A percentile compares a stretch with the other conserved stretches of the same genome.
phyloP scores from a whole-genome alignment of 2,797 vertebrate species.

The Ibycter americanus region DNA sequence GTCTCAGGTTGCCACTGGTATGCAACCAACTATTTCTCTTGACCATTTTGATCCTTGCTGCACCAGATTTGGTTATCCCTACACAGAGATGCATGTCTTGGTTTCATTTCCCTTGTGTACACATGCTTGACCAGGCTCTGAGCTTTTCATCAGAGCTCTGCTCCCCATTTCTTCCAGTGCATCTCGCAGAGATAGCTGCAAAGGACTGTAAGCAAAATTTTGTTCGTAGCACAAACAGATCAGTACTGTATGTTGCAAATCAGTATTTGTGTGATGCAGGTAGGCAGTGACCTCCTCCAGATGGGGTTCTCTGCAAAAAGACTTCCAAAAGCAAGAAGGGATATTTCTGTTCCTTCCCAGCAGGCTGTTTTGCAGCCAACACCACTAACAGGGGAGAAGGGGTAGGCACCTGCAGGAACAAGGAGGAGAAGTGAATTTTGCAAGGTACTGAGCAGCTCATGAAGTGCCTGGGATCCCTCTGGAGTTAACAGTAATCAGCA shows the following conservation, averaged over 20 bases:
- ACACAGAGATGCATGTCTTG: rapidly evolving
- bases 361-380: neutral
- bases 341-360: neutral
- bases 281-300: neutral
- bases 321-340: neutral
- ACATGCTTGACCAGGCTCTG: rapidly evolving
- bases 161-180: neutral
- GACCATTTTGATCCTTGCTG: neutral
- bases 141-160: neutral
- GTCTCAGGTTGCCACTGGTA: neutral
- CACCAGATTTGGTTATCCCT: neutral
- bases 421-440: neutral
- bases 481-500: neutral
- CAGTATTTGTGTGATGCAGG: neutral
- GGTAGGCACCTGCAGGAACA: neutral
- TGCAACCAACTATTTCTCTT: neutral
- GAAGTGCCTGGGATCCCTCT: neutral
- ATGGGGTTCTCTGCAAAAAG: neutral
- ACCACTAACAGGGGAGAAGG: neutral
- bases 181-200: neutral
- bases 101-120: neutral
- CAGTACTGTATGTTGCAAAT: rapidly evolving
- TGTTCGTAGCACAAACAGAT: rapidly evolving
- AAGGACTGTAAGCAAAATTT: neutral
- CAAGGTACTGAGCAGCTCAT: neutral